Evolutionary conservation across 2,797 vertebrate species (phyloP), one percentile per base, ranked within the genome.

Genomic region (Falco biarmicus): DNA sequence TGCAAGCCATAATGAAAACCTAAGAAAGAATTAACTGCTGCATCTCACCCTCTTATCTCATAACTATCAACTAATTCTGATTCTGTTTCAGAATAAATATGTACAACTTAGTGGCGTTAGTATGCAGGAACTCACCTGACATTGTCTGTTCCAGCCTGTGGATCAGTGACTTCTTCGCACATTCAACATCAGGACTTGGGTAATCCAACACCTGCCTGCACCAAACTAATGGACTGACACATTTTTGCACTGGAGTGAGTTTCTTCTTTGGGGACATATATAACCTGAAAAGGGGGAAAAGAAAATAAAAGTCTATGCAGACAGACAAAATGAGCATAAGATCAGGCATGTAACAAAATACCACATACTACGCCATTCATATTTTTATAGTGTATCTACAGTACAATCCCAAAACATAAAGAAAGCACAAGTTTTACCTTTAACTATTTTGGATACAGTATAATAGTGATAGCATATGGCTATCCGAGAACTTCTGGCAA

Each of bases 71-170:
- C 54, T 54, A 71, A 78, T 66, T 76, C 51, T 53, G 22, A 82
- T 3, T 9, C 59, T 47, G 9, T 57, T 93, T 79, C 56, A 86
- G 47, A 73, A 43, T 7, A 71, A 80, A 39, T 10, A n/a, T 1
- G 17, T 20, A 50, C 3, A 87, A 64, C 11, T 10, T 51, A 32
- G 56, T 9, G 15, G 32, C 8, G 22, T 64, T 15, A 64, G 34
- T 5, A 45, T 34, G 74, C 66, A 92, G 17, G 83, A 79, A 97
- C 98, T 97, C 98, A 99, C 99, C 99, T 63, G 99, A 99, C 99
- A 99, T 99, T 84, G 99, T 99, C 98, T 99, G 99, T 96, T 99
- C 99, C 97, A 99, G 98, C 89, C 99, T 98, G 98, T 99, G 99
- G 93, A 99, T 98, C 96, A 99, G 98, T 31, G 99, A 99, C 92